Conservation (phyloP, 2,888 invertebrate genomes). For the Tryphoninae sp. region DNA sequence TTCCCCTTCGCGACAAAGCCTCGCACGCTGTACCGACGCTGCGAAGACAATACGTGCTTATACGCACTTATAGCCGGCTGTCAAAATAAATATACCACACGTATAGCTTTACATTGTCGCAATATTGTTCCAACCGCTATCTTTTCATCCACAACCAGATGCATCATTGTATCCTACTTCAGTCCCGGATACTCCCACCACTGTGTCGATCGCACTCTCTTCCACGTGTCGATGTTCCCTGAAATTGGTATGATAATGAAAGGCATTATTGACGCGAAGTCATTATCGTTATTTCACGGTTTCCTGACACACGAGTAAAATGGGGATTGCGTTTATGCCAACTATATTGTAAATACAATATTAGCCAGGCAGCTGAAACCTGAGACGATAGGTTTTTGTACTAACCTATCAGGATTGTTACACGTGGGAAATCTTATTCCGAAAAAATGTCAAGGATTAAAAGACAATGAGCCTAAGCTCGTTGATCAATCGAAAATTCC, state of each 20-base stretch:
- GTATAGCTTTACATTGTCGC: background rate
- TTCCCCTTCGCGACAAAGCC: conserved; percentile 15
- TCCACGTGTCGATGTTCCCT: conserved; percentile 7
- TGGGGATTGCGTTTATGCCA: background rate
- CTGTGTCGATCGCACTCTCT: background rate
- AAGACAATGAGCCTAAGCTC: background rate
- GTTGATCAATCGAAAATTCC: too few species aligned
- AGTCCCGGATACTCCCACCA: conserved; percentile 3
- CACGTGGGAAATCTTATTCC: background rate
- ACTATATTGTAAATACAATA: background rate
- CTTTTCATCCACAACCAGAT: background rate
- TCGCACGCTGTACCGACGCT: background rate
- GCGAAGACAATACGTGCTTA: conserved; percentile 8
- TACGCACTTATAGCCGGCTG: background rate
- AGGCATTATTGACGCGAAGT: conserved; percentile 27
- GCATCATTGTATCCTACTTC: background rate
- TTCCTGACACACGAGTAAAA: conserved; percentile 12
- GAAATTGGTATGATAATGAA: background rate
- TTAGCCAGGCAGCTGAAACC: conserved; percentile 3
- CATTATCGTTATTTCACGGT: conserved; percentile 35
- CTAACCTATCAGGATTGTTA: background rate
- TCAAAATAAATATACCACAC: conserved; percentile 1
- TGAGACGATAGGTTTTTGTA: background rate
- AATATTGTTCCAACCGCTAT: background rate
- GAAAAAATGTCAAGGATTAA: background rate